phyloP scores from a whole-genome alignment of 2,113 vertebrate species.

The Ibidorhyncha struthersii region DNA sequence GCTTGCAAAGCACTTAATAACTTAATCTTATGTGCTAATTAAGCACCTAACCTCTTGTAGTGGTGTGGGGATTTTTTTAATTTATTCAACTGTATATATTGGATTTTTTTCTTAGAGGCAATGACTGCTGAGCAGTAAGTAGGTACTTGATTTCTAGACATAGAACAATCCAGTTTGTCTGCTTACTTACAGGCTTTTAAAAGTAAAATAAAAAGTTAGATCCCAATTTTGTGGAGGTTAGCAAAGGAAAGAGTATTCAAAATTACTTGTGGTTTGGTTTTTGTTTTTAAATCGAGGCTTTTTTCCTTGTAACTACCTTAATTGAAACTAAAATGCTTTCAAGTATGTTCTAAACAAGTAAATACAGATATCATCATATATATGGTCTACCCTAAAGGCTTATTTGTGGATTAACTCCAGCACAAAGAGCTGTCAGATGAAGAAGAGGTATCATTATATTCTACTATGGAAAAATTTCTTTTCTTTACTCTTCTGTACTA shows the following conservation, averaged over 20 bases:
- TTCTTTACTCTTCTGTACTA: neutral
- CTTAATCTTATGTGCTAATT: neutral
- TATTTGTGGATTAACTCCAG: neutral
- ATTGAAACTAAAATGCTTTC: neutral
- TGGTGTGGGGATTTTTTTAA: neutral
- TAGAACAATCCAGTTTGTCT: neutral
- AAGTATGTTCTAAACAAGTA: neutral
- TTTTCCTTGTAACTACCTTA: neutral
- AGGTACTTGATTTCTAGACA: neutral
- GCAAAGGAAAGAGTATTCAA: neutral
- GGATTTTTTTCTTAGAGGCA: neutral
- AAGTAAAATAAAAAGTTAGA: neutral
- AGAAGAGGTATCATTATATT: neutral
- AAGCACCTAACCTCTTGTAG: neutral
- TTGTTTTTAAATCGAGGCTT: neutral
- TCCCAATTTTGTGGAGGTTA: neutral
- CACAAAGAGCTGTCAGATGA: neutral
- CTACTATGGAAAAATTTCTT: neutral
- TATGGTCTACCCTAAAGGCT: neutral
- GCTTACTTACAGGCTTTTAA: neutral
- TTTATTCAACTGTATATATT: neutral
- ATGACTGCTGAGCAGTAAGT: neutral
- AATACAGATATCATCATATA: neutral
- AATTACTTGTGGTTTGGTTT: neutral
- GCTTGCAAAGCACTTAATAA: neutral